Conservation (phyloP, 2,797 vertebrate genomes). For the Paguma larvata region DNA sequence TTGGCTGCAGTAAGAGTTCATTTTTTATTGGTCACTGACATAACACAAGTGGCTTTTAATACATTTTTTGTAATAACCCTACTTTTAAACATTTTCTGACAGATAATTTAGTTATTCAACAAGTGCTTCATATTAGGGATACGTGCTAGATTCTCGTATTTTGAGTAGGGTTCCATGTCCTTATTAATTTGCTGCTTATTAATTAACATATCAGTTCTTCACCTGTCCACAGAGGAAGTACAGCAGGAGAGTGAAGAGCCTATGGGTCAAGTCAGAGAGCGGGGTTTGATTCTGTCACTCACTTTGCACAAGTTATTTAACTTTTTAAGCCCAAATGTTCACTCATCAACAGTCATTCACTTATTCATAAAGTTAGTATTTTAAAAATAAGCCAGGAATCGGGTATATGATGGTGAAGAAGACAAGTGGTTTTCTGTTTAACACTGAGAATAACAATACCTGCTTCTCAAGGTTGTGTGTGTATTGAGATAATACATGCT, state of each 20-base stretch:
- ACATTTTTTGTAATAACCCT: neutral
- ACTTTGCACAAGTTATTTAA: neutral
- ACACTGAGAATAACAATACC: neutral
- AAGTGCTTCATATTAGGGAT: neutral
- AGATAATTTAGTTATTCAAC: neutral
- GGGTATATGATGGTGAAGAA: neutral
- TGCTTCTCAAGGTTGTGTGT: neutral
- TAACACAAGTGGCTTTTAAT: neutral
- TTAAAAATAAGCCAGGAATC: neutral
- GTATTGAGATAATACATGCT: neutral
- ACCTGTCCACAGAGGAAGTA: neutral
- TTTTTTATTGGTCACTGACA: neutral
- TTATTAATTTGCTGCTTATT: neutral
- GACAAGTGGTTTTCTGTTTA: neutral
- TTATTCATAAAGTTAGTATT: neutral
- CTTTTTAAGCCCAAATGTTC: neutral
- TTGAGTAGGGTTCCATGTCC: neutral
- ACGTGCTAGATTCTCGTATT: neutral
- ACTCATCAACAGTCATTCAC: neutral
- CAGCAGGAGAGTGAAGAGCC: neutral
- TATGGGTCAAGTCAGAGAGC: neutral
- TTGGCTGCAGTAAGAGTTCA: neutral
- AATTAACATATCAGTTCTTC: neutral
- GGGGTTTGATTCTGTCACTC: neutral
- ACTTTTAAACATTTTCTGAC: neutral